Evolutionary conservation across 2,113 vertebrate species (phyloP).

Genomic region (Podarcis cretensis): DNA sequence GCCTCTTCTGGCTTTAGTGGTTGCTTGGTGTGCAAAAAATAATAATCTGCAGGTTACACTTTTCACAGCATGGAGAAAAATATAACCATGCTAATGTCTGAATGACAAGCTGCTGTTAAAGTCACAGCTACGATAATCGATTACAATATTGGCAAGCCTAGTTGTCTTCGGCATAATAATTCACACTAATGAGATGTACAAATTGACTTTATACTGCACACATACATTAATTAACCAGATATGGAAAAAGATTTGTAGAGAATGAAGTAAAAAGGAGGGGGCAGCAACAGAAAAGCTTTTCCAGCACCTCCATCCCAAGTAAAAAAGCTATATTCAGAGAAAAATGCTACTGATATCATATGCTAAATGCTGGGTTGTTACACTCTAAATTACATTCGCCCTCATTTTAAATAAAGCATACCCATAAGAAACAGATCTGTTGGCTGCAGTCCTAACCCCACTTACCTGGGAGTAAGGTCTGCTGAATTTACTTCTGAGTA

Average conservation of each 20-base stretch:
- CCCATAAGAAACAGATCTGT: constrained; percentile 45
- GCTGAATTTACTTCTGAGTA: no score
- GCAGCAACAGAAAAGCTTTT: not conserved
- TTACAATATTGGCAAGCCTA: not conserved
- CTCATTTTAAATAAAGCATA: not conserved
- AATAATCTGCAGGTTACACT: not conserved
- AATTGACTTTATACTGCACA: not conserved
- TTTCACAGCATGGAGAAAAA: not conserved
- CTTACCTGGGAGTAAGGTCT: no score
- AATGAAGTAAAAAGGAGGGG: not conserved
- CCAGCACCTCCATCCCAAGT: not conserved
- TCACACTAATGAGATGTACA: not conserved
- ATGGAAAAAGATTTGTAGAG: not conserved
- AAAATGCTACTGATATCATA: not conserved
- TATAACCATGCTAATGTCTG: not conserved
- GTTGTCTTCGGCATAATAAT: not conserved
- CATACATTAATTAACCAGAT: not conserved
- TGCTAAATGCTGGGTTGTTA: not conserved
- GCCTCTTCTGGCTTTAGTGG: not conserved
- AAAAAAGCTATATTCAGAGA: not conserved
- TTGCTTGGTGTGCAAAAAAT: not conserved
- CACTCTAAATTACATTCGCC: not conserved
- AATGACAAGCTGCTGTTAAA: not conserved
- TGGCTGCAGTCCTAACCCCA: not conserved
- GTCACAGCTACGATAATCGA: not conserved